Conservation (phyloP, 2,113 vertebrate genomes). For the Mustela nigripes region DNA sequence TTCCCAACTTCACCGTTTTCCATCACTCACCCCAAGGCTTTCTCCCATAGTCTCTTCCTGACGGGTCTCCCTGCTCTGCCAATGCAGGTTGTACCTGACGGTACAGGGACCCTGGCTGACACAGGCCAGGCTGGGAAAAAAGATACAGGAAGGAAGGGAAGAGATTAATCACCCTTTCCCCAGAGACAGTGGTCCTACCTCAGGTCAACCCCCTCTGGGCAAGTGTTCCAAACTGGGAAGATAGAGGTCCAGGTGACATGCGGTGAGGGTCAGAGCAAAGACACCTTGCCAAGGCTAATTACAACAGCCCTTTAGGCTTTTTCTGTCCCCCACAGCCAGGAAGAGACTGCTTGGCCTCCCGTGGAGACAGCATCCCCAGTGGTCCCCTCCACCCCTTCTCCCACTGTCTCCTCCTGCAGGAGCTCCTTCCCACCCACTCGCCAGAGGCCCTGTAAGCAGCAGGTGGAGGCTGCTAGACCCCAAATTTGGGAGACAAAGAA, state of each 20-base stretch:
- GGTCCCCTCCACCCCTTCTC: rapidly evolving
- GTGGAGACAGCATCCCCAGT: rapidly evolving
- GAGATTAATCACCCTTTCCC: background rate
- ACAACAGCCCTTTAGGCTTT: no score
- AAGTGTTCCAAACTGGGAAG: background rate
- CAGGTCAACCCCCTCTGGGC: background rate
- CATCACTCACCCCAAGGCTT: background rate
- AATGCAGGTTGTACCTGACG: no score
- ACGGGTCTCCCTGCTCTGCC: background rate
- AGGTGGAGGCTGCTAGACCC: background rate
- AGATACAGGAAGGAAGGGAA: background rate
- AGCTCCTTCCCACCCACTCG: background rate
- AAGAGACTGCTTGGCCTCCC: background rate
- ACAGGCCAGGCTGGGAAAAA: background rate
- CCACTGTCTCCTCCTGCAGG: background rate
- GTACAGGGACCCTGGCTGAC: background rate
- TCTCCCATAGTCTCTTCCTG: background rate
- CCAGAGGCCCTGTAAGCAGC: background rate
- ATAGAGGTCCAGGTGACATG: background rate
- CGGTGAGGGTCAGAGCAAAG: background rate
- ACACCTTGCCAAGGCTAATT: background rate
- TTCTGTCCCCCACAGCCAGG: background rate
- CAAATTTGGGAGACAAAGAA: background rate
- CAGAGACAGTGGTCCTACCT: background rate
- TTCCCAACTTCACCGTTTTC: no score